Percentiles rank a stretch among this genome's conserved stretches.
These are phyloP conservation scores for Axea sp. DNA, from an alignment of 2,888 invertebrate species.

Conservation along the genomic window DNA sequence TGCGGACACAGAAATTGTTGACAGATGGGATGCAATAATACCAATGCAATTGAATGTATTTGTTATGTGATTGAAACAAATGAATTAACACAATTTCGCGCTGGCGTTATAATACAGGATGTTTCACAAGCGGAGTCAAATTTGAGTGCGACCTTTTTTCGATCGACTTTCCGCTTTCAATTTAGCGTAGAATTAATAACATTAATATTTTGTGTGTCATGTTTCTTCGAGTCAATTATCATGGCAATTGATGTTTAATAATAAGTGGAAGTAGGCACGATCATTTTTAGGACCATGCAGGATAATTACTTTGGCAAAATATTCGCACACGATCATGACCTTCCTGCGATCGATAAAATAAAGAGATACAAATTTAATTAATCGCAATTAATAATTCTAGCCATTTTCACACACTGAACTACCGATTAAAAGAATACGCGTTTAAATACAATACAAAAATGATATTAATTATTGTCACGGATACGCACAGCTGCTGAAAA, in stretches of 20 bases:
- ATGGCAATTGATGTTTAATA: slow-evolving; percentile 37
- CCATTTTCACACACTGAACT: neutral
- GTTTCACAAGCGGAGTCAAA: slow-evolving; percentile 34
- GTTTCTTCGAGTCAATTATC: slow-evolving; percentile 34
- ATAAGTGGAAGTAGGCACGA: slow-evolving; percentile 22
- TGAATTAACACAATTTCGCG: slow-evolving; percentile 50
- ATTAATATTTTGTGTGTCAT: slow-evolving; percentile 33
- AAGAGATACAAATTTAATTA: slow-evolving; percentile 10
- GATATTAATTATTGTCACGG: too few relatives aligned
- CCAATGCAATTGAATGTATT: slow-evolving; percentile 41
- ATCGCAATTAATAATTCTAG: neutral
- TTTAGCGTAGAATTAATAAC: slow-evolving; percentile 33
- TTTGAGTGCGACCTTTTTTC: slow-evolving; percentile 45
- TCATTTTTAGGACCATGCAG: slow-evolving; percentile 37
- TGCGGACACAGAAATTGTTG: slow-evolving; percentile 23
- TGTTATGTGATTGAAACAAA: slow-evolving; percentile 49
- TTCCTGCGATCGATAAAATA: slow-evolving; percentile 8
- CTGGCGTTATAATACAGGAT: slow-evolving; percentile 25
- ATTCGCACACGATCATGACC: slow-evolving; percentile 27
- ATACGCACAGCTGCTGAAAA: too few relatives aligned
- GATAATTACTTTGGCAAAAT: slow-evolving; percentile 20
- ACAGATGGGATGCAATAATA: slow-evolving; percentile 33
- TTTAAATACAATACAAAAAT: too few relatives aligned
- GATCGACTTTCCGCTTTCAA: slow-evolving; percentile 26
- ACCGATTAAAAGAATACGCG: neutral